Base-by-base conservation (phyloP, 1,140 invertebrate genomes). In the Bradynema listronoti region DNA sequence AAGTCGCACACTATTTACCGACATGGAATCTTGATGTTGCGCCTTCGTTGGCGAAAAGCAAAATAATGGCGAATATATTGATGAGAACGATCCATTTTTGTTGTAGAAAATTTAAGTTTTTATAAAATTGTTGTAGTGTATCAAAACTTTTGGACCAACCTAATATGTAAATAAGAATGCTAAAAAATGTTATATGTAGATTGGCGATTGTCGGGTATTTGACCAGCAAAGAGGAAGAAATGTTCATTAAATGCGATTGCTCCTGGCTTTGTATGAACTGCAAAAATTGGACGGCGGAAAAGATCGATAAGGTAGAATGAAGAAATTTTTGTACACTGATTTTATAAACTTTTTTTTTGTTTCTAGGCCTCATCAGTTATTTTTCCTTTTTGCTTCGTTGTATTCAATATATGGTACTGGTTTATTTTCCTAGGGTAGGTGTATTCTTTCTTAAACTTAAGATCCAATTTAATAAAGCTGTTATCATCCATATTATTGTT, bases 331-430 rank as follows among this genome's bases (percentile, higher is more conserved):
- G 22, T 19, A 7, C n/a, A 27, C 24, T 53, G 6, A 36, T 25
- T 11, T 33, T 19, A 29, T 6, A 33, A 30, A 61, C 19, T 25
- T 61, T 1, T 27, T 65, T 59, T 30, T 58, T 57, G n/a, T n/a
- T n/a, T n/a, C 5, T 50, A 71, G 69, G 67, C 67, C n/a, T 76
- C 73, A 9, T 56, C 69, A 1, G 60, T 78, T 2, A 19, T 76
- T 14, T 76, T 76, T 51, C 73, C 73, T 11, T 43, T 63, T 9
- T 63, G 52, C 45, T 76, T 76, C 43, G 29, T 73, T 6, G 42
- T 72, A 9, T 76, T 76, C 73, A 76, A 76, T 55, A 60, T 76
- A 30, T 76, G 72, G 72, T 76, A 76, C 56, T 76, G 73, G 73
- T 72, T 76, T 61, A 58, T 76, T 16, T 76, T 76, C 39, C 66